Evolutionary conservation across 2,888 invertebrate species (phyloP), one percentile per base, ranked within the genome.

Genomic region (Drosophila incognita): DNA sequence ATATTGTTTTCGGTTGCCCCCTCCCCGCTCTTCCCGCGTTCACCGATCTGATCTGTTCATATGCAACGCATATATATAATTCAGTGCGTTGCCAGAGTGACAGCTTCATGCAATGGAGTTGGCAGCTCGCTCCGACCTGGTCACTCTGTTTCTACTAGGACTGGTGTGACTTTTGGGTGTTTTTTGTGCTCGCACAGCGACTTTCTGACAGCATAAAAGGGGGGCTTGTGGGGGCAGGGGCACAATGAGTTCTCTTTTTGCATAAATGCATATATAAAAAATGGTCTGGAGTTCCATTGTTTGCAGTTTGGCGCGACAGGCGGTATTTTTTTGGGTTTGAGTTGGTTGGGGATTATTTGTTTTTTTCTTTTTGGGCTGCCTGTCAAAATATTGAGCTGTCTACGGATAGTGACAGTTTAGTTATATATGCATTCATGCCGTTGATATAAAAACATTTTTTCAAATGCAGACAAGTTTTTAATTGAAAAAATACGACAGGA

Each of bases 371-470:
- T 56, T 66, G 69, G 53, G 59, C 57, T 76, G 83, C 27, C 54
- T 67, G 87, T 87, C 90, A 87, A 87, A 87, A 87, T 87, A 87
- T 87, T 87, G 87, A 88, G 90, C 77, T 90, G 90, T 88, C 89
- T 78, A 79, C 69, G 57, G 59, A 54, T 77, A 81, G 65, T 81
- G 79, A 79, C 78, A 79, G 68, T 57, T 76, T 68, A 68, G 51
- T 64, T 69, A 62, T 51, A 68, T 59, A 46, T 62, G 33, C 15
- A 33, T n/a, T 8, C 24, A 36, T 48, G 29, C 27, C 24, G 27
- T 42, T 59, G n/a, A 8, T 54, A 36, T 35, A 74, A 63, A 76
- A 56, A 49, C 49, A 72, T 8, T 68, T 76, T 74, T 73, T 74
- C 67, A 56, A 74, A 73, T 74, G 40, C 51, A 36, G 56, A 74